Percentiles rank a stretch among this genome's conserved stretches.
Conservation (phyloP, 2,888 invertebrate genomes). For the Yponomeuta plumbellus region DNA sequence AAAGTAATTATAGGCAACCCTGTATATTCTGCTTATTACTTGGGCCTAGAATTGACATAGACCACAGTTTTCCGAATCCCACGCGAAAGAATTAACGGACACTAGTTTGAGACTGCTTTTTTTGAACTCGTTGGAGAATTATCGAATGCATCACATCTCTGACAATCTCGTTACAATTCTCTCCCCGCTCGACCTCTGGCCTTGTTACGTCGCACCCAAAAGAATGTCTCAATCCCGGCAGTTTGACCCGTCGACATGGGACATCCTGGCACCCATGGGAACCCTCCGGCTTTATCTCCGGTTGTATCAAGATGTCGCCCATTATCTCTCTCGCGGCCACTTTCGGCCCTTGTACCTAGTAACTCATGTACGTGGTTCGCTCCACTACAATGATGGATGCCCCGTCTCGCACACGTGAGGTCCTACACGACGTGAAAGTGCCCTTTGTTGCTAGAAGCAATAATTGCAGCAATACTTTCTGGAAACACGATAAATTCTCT, state of each 20-base stretch:
- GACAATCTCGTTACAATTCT: not conserved
- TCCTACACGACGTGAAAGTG: conserved; percentile 18
- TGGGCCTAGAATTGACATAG: too few species aligned
- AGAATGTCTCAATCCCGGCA: conserved; percentile 20
- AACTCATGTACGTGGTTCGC: conserved; percentile 54
- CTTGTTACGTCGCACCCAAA: not conserved
- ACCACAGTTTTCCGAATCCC: too few species aligned
- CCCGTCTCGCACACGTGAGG: conserved; percentile 29
- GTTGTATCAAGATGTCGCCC: conserved; percentile 73
- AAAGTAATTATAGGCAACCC: too few species aligned
- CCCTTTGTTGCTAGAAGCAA: not conserved
- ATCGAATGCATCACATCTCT: not conserved
- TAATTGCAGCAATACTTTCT: conserved; percentile 59
- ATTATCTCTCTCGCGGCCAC: conserved; percentile 69
- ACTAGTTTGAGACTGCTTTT: too few species aligned
- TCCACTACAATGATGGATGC: conserved; percentile 69
- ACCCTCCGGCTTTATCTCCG: conserved; percentile 61
- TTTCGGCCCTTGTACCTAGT: conserved; percentile 62
- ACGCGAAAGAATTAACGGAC: too few species aligned
- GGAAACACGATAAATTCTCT: conserved; percentile 63
- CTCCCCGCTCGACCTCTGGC: not conserved
- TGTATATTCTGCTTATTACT: too few species aligned
- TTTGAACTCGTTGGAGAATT: not conserved
- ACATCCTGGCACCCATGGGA: conserved; percentile 63
- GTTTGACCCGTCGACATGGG: conserved; percentile 32